Base-by-base conservation (phyloP, 1,140 invertebrate species). In the Papilio aristodemus region DNA sequence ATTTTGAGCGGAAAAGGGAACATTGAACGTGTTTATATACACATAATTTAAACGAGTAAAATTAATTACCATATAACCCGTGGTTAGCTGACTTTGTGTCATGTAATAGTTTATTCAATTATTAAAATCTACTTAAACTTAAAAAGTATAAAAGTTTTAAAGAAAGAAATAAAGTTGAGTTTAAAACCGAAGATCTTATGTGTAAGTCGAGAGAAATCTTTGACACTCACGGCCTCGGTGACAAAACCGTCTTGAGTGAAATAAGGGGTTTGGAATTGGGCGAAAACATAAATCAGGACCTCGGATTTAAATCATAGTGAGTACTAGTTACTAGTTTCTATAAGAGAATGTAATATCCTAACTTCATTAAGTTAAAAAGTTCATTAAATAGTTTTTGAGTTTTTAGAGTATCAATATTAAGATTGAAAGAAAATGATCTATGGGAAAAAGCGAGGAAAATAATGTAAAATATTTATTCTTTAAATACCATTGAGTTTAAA, bases 211-310 rank as follows among this genome's bases (percentile, higher is more conserved):
- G 46, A 50, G 17, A 22, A 50, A 46, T 46, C 41, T 50, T 17
- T 19, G 19, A 17, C 46, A 50, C 46, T 22, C 22, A 50, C 46
- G 46, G 46, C 17, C 0, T 19, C 9, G 19, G 46, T 50, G 46
- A 50, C 46, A 50, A 50, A 22, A 50, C 46, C 46, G 22, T 50
- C 46, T 50, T 50, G 46, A 50, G 19, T 50, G 19, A 22, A 50
- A 50, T 50, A 50, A 17, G 22, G 46, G n/a, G n/a, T n/a, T n/a
- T n/a, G n/a, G n/a, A n/a, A 9, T 50, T 50, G 46, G 46, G 38
- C 0, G 3, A 19, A 7, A 46, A 46, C 41, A 46, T 46, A 46
- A 46, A 46, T 46, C 41, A 46, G 41, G 41, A 14, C 0, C 8
- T 11, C 10, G 10, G 38, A 39, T 39, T 39, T 0, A 13, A 39